Percentiles rank a stretch among this genome's conserved stretches.
Conservation (phyloP, 1,140 invertebrate genomes). For the Aphelinus atriplicis region DNA sequence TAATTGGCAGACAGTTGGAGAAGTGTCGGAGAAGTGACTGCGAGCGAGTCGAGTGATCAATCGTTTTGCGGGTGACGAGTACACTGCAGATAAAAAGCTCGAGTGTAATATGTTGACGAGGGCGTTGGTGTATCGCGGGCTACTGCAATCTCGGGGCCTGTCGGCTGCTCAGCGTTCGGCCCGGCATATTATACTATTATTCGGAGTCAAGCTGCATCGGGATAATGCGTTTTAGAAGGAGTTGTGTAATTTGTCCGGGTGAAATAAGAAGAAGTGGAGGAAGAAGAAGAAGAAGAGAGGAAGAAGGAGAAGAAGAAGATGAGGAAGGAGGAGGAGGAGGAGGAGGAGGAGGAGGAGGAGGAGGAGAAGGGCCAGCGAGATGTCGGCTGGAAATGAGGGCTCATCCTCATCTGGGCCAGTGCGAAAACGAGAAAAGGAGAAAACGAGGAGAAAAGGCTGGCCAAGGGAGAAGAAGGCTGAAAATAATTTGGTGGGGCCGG, state of each 20-base stretch:
- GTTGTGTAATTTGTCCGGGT: constrained; percentile 32
- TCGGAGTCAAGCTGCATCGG: constrained; percentile 12
- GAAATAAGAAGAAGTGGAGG: constrained; percentile 3
- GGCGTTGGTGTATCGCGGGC: too few relatives aligned
- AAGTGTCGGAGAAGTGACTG: too few relatives aligned
- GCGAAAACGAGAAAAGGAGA: constrained; percentile 30
- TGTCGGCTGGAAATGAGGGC: constrained; percentile 48
- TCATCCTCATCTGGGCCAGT: constrained; percentile 46
- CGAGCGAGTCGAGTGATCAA: too few relatives aligned
- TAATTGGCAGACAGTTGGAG: too few relatives aligned
- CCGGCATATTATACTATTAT: constrained; percentile 3
- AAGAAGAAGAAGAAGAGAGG: too few relatives aligned
- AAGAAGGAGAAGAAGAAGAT: background rate
- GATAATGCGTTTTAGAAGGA: constrained; percentile 6
- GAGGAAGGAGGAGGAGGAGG: constrained; percentile 12
- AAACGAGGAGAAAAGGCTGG: constrained; percentile 40
- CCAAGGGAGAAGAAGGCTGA: constrained; percentile 28
- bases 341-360: constrained; percentile 10
- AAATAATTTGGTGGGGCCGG: constrained; percentile 22
- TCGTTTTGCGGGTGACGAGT: too few relatives aligned
- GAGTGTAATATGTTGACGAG: too few relatives aligned
- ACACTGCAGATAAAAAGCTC: too few relatives aligned
- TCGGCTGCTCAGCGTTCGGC: too few relatives aligned
- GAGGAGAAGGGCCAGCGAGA: constrained; percentile 10
- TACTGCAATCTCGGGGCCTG: too few relatives aligned